Conservation (phyloP, 2,888 invertebrate genomes). For the Pammene aurita region DNA sequence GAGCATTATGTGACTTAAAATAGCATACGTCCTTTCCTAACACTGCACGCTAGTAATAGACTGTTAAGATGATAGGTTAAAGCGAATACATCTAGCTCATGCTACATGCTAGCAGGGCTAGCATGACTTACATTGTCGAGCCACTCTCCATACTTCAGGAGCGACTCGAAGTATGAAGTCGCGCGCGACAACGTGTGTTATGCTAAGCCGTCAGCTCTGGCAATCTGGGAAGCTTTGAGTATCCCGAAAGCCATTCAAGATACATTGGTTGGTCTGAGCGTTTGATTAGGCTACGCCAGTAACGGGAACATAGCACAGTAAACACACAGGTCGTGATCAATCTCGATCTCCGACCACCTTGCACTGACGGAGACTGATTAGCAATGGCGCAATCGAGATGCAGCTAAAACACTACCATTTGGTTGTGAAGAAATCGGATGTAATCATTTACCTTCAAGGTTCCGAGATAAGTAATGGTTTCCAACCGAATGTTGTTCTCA, state of each 20-base stretch:
- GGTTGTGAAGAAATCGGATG: constrained; percentile 31
- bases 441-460: constrained; percentile 37
- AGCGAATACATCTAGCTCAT: too few species aligned
- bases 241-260: not conserved
- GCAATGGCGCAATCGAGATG: constrained; percentile 44
- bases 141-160: too few species aligned
- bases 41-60: too few species aligned
- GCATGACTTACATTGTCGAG: too few species aligned
- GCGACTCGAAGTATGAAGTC: too few species aligned
- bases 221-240: too few species aligned
- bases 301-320: constrained; percentile 3
- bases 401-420: constrained; percentile 33
- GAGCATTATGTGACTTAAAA: too few species aligned
- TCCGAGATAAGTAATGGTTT: constrained; percentile 18
- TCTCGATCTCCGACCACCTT: constrained; percentile 44
- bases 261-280: not conserved
- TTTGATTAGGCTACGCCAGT: not conserved
- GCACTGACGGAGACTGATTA: constrained; percentile 41
- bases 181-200: too few species aligned
- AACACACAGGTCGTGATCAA: constrained; percentile 50
- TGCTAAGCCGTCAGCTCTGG: too few species aligned
- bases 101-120: too few species aligned
- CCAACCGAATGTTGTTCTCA: constrained; percentile 22
- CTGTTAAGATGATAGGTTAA: too few species aligned
- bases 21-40: too few species aligned